phyloP scores from a whole-genome alignment of 1,140 invertebrate genomes.

The Adelges cooleyi region DNA sequence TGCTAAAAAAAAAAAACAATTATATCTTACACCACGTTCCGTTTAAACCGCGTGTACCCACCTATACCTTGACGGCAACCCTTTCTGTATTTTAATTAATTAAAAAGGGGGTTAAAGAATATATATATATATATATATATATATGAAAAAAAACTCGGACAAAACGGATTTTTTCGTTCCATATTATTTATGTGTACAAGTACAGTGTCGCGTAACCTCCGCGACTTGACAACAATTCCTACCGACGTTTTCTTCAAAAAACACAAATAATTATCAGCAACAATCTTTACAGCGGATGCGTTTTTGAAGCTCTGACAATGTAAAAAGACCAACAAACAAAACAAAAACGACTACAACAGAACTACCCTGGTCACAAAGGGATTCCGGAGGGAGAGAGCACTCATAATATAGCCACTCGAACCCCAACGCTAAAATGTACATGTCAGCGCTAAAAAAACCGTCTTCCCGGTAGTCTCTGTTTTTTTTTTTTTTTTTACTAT shows the following conservation, averaged over 20 bases:
- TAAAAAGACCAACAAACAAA: not conserved
- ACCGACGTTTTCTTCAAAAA: not conserved
- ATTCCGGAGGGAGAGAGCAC: conserved; percentile 4
- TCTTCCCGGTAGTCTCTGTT: not conserved
- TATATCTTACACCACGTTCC: no score
- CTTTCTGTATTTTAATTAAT: no score
- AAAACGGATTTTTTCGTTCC: no score
- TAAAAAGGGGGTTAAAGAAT: no score
- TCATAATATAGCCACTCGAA: conserved; percentile 18
- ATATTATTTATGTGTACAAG: no score
- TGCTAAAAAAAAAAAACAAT: no score
- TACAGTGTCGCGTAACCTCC: no score
- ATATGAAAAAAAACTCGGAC: no score
- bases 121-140: no score
- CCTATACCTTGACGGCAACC: no score
- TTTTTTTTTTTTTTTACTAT: conserved; percentile 11
- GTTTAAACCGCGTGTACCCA: no score
- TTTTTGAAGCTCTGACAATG: conserved; percentile 18
- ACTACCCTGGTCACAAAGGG: conserved; percentile 3
- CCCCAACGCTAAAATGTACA: not conserved
- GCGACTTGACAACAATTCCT: conserved; percentile 6
- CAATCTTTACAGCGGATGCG: conserved; percentile 23
- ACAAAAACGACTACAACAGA: no score
- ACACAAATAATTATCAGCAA: conserved; percentile 16
- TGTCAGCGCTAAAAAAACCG: not conserved